Conservation (phyloP, 2,888 invertebrate species). For the Mythimna pallens region DNA sequence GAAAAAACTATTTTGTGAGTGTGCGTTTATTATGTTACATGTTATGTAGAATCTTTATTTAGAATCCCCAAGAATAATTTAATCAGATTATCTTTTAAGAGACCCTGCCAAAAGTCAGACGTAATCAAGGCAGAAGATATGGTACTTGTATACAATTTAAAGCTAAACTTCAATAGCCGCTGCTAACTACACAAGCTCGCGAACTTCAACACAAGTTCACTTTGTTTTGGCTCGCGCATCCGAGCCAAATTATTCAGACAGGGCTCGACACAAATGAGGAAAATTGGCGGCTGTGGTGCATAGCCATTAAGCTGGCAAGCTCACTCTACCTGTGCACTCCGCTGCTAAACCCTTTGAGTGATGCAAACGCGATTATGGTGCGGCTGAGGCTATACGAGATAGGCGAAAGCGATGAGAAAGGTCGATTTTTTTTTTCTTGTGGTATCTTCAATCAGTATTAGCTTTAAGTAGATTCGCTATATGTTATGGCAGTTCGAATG, state of each 20-base stretch:
- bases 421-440: too few species aligned
- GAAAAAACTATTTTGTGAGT: too few species aligned
- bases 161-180: neutral
- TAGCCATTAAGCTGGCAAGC: slow-evolving; percentile 47
- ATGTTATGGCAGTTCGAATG: too few species aligned
- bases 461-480: too few species aligned
- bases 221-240: slow-evolving; percentile 43
- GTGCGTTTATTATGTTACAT: too few species aligned
- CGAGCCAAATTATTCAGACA: slow-evolving; percentile 25
- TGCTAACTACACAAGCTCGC: slow-evolving; percentile 9
- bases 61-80: too few species aligned
- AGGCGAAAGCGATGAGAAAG: slow-evolving; percentile 1
- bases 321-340: slow-evolving; percentile 45
- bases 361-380: slow-evolving; percentile 48
- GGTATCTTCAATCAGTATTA: too few species aligned
- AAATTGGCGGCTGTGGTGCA: slow-evolving; percentile 46
- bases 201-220: slow-evolving; percentile 11
- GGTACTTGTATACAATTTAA: neutral
- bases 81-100: neutral
- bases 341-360: slow-evolving; percentile 49
- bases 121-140: neutral
- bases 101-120: neutral
- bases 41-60: too few species aligned
- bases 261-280: slow-evolving; percentile 48
- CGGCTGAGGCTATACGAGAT: neutral